These are phyloP conservation scores for Pseudomyrmex concolor DNA, from an alignment of 1,140 invertebrate genomes.

Conservation along the genomic window DNA sequence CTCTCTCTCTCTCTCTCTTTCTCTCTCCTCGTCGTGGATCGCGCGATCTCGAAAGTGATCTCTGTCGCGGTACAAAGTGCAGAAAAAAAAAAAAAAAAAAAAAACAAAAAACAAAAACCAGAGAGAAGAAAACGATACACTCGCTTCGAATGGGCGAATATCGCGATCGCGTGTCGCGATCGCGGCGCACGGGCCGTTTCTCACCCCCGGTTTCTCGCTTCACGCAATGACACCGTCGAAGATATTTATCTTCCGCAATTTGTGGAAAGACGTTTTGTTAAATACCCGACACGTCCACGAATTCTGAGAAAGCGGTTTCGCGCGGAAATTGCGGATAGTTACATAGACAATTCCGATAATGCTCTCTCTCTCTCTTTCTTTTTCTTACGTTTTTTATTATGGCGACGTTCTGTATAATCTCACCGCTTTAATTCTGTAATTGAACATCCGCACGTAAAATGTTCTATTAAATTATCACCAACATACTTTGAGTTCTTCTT, in stretches of 20 bases:
- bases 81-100: not conserved
- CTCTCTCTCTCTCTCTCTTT: too few relatives aligned
- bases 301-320: constrained; percentile 1
- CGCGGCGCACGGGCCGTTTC: constrained; percentile 10
- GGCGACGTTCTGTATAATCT: too few relatives aligned
- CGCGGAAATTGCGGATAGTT: not conserved
- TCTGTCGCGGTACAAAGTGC: constrained; percentile 28
- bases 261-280: constrained; percentile 32
- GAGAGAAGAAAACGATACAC: not conserved
- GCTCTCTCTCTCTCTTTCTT: too few relatives aligned
- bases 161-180: constrained; percentile 47
- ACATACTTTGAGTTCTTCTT: too few relatives aligned
- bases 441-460: too few relatives aligned
- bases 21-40: not conserved
- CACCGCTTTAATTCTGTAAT: too few relatives aligned
- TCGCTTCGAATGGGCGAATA: constrained; percentile 9
- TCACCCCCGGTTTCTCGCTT: constrained; percentile 25
- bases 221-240: constrained; percentile 24
- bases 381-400: too few relatives aligned
- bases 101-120: not conserved
- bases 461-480: too few relatives aligned
- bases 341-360: not conserved
- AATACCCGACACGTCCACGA: constrained; percentile 5
- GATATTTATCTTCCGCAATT: constrained; percentile 38
- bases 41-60: constrained; percentile 34